Evolutionary conservation across 2,797 vertebrate species (phyloP).

Genomic region (Xenentodon cancila): DNA sequence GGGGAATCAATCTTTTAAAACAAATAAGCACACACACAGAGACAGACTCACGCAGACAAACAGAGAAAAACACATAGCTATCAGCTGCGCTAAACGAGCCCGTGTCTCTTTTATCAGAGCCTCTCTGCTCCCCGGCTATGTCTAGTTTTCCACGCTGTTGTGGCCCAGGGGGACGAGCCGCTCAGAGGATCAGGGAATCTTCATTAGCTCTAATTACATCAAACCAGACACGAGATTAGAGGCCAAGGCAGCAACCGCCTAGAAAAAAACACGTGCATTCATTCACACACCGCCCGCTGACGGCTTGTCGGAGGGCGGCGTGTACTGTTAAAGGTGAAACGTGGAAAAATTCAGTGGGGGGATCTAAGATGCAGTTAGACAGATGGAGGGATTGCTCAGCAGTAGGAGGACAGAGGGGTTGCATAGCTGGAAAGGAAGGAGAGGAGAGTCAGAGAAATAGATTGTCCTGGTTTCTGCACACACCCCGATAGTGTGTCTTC

Average conservation of each 20-base stretch:
- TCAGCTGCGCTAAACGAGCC: constrained; percentile 75
- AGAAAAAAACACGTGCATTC: constrained; percentile 34
- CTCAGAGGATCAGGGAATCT: constrained; percentile 81
- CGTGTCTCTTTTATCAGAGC: constrained; percentile 73
- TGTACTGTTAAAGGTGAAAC: constrained; percentile 67
- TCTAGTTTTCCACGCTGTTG: constrained; percentile 70
- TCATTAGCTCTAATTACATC: constrained; percentile 85
- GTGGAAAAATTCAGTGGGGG: constrained; percentile 45
- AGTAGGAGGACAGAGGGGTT: constrained; percentile 36
- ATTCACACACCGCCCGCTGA: constrained; percentile 35
- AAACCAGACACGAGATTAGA: constrained; percentile 82
- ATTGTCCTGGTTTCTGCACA: constrained; percentile 71
- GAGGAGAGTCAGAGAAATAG: constrained; percentile 68
- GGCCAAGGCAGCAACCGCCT: constrained; percentile 72
- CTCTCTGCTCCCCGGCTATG: constrained; percentile 67
- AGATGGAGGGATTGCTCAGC: constrained; percentile 59
- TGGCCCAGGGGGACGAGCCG: constrained; percentile 70
- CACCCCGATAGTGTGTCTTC: constrained; percentile 73
- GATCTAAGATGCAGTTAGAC: no score
- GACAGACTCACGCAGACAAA: constrained; percentile 17
- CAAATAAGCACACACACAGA: constrained; percentile 70
- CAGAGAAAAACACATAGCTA: constrained; percentile 64
- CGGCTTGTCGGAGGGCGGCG: constrained; percentile 55
- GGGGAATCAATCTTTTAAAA: constrained; percentile 80
- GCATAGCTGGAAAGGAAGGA: constrained; percentile 40